Evolutionary conservation across 2,888 invertebrate species (phyloP), one percentile per base, ranked within the genome.

Genomic region (Micropterix aruncella): DNA sequence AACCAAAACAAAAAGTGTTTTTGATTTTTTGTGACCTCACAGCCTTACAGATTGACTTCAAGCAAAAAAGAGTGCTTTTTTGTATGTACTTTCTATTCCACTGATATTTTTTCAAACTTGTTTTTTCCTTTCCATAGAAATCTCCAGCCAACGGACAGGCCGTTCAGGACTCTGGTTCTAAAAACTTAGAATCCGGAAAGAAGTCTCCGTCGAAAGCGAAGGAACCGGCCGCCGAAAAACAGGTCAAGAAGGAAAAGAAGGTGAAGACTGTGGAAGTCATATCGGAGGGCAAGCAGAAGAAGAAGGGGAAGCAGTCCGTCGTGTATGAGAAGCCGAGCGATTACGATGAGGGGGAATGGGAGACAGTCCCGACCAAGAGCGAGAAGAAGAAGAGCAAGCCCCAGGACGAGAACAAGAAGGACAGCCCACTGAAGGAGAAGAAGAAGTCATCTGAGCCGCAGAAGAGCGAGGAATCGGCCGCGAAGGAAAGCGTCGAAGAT

Each of bases 331-430:
- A 83, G 57, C 82, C 83, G 7, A 73, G 75, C 38, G 82, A 82
- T 54, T 82, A 75, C 62, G 83, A 83, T 61, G 83, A 83, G 53
- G 83, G 80, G 39, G 74, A 78, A 42, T 86, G 86, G 86, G 79
- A 84, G 65, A 75, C 74, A 52, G 79, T 83, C 52, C 66, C 80
- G 48, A 74, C 80, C 55, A 70, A 80, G 60, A 73, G 78, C 55
- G 84, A 84, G 48, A 84, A 83, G 60, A 85, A 84, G 58, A 77
- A 75, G 53, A 72, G 74, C 46, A 83, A 81, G 62, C 74, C 74
- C 46, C 75, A 77, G 43, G 75, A 77, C 42, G 66, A 67, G 17
- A n/a, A n/a, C n/a, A 68, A 65, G 40, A 68, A 72, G 51, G 72
- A 72, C 44, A 70, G 65, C 48, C 75, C 75, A 18, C 60, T 61